Evolutionary conservation across 1,140 invertebrate genomes (phyloP), one percentile per base, ranked within the genome.

Genomic region (Acromyrmex echinatior): DNA sequence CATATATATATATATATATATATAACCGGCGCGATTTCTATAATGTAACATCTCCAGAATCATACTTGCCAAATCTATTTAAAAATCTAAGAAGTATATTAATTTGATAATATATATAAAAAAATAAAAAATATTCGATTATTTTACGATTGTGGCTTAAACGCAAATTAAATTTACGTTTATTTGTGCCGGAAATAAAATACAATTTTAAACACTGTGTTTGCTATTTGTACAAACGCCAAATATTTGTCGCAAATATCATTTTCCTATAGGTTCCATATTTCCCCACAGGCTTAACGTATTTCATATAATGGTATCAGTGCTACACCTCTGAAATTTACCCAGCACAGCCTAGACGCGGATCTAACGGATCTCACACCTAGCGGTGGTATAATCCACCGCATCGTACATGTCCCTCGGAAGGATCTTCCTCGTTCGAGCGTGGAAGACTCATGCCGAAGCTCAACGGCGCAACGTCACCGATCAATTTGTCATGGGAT

Each of bases 401-500:
- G n/a, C 58, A 25, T 31, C 18, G 25, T 84, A 62, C 70, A 62
- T 18, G 80, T 84, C 70, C 25, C 80, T 84, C 80, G 80, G 45
- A 84, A 86, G 73, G 62, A 66, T 85, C 82, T 56, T 51, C 31
- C 74, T 56, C 82, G 73, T 28, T 68, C 82, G 79, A 53, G 78
- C 77, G 68, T 49, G 58, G 53, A 86, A 86, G 86, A 82, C 78
- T 73, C 45, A 79, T 31, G 56, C 65, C 78, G 65, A 73, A 86
- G 86, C 86, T 86, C 74, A 74, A 87, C 82, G 82, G 84, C 73
- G 62, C 53, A 81, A 66, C 71, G 85, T 70, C 90, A 91, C 87
- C 87, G 90, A 91, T 91, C 90, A 91, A 91, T 91, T 91, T 89
- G 90, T 91, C 90, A 91, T 87, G 87, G 90, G 77, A 77, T 89